phyloP scores from a whole-genome alignment of 2,113 vertebrate species.

The Bettongia penicillata region DNA sequence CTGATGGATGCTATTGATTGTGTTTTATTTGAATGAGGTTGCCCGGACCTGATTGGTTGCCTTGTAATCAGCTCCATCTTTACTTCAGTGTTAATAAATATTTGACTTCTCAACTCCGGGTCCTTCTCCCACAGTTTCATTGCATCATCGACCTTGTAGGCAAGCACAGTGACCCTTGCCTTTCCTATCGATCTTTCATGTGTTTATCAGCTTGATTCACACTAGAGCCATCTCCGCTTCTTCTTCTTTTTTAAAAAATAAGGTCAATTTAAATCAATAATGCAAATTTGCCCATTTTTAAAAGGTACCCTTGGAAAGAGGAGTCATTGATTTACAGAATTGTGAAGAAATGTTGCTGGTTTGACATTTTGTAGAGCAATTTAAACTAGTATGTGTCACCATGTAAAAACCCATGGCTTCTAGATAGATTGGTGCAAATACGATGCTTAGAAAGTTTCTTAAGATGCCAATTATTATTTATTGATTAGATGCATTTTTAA shows the following conservation, averaged over 20 bases:
- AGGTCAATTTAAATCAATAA: conserved; percentile 46
- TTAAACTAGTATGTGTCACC: rapidly evolving
- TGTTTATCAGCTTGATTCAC: conserved; percentile 61
- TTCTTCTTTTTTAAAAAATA: conserved; percentile 58
- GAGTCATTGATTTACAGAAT: not conserved
- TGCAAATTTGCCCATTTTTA: conserved; percentile 41
- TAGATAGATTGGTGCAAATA: not conserved
- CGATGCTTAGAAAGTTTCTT: not conserved
- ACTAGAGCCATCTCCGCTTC: not conserved
- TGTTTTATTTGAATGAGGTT: conserved; percentile 71
- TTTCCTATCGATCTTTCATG: conserved; percentile 80
- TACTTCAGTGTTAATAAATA: conserved; percentile 74
- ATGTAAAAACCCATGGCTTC: not conserved
- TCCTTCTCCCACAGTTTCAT: conserved; percentile 82
- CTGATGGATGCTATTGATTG: conserved; percentile 59
- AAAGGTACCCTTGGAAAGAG: conserved; percentile 15
- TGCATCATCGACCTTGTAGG: conserved; percentile 80
- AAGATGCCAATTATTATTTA: not conserved
- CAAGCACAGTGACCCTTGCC: conserved; percentile 84
- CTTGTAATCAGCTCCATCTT: conserved; percentile 58
- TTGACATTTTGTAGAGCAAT: not conserved
- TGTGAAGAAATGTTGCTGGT: not conserved
- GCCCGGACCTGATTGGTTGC: conserved; percentile 54
- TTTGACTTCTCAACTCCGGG: conserved; percentile 78
- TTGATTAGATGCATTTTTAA: not conserved